These are phyloP conservation scores for Hecatera dysodea DNA, from an alignment of 2,888 invertebrate genomes.

Conservation along the genomic window DNA sequence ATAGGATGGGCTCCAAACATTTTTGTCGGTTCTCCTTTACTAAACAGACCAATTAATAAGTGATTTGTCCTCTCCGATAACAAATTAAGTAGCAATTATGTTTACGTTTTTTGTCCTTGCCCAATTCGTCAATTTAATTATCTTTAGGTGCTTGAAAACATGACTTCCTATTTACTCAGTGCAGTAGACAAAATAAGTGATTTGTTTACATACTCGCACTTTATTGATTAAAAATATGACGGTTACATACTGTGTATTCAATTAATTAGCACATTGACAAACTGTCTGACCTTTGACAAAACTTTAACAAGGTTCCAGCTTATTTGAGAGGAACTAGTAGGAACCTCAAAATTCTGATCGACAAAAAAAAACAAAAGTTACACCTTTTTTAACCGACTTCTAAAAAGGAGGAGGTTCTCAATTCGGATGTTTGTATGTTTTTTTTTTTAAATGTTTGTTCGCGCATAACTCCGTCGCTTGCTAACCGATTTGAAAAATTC, in stretches of 20 bases:
- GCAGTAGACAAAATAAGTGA: constrained; percentile 15
- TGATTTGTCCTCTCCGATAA: not conserved
- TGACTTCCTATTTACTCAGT: constrained; percentile 26
- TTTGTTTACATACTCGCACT: constrained; percentile 24
- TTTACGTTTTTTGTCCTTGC: constrained; percentile 5
- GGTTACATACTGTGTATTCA: constrained; percentile 2
- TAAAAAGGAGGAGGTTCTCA: too few relatives aligned
- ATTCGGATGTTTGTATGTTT: too few relatives aligned
- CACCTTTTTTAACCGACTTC: too few relatives aligned
- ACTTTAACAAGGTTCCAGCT: not conserved
- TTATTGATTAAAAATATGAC: not conserved
- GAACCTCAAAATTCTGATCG: too few relatives aligned
- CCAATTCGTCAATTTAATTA: constrained; percentile 20
- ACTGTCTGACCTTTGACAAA: not conserved
- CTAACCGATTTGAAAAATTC: too few relatives aligned
- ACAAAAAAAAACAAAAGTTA: too few relatives aligned
- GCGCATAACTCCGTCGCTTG: too few relatives aligned
- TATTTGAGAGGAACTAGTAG: not conserved
- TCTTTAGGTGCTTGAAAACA: not conserved
- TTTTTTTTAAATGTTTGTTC: too few relatives aligned
- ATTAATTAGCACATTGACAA: constrained; percentile 8
- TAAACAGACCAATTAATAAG: not conserved
- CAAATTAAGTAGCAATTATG: constrained; percentile 26
- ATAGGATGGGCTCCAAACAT: too few relatives aligned
- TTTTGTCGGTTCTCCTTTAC: too few relatives aligned